Conservation (phyloP, 2,797 vertebrate genomes). For the Macrochelys suwanniensis region DNA sequence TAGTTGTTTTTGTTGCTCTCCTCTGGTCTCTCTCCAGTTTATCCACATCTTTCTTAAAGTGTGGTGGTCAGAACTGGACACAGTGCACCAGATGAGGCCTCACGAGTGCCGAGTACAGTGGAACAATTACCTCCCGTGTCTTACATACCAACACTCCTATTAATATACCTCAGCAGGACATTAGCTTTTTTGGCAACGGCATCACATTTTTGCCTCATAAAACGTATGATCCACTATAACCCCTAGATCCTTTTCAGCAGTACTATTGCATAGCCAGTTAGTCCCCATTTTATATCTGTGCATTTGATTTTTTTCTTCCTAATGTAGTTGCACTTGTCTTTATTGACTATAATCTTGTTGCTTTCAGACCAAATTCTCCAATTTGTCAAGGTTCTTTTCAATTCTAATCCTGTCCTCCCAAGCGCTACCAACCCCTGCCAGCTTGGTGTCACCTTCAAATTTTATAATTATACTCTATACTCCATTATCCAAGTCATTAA, state of each 20-base stretch:
- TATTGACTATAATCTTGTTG: neutral
- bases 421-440: neutral
- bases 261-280: neutral
- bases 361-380: neutral
- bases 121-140: no score
- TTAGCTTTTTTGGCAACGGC: no score
- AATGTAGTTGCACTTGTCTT: neutral
- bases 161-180: no score
- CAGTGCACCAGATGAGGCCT: no score
- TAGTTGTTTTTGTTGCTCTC: no score
- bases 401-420: neutral
- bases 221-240: neutral
- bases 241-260: neutral
- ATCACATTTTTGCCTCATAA: neutral
- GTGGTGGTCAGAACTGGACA: no score
- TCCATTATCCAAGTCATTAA: neutral
- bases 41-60: no score
- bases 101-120: no score
- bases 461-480: neutral
- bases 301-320: neutral
- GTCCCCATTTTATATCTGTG: neutral
- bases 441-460: neutral
- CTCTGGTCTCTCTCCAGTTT: no score
- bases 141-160: no score
- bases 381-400: neutral